These are phyloP conservation scores for Archips xylosteana DNA, from an alignment of 2,888 invertebrate genomes.

Conservation along the genomic window DNA sequence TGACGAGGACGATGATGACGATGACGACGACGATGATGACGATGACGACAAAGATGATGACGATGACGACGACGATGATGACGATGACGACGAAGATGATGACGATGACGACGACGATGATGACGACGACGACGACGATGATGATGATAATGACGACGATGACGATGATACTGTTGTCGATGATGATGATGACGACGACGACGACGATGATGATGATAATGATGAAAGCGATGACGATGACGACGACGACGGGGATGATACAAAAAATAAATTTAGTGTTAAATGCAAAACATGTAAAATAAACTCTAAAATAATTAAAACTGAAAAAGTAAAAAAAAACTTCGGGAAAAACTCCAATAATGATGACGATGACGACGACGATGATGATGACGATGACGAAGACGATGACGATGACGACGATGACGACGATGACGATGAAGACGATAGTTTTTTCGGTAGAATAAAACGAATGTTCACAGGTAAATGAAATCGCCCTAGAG, in stretches of 20 bases:
- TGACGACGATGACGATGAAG: slow-evolving; percentile 81
- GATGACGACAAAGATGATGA: slow-evolving; percentile 74
- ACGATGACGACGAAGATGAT: slow-evolving; percentile 77
- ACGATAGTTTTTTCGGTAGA: slow-evolving; percentile 80
- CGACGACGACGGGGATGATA: slow-evolving; percentile 53
- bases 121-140: slow-evolving; percentile 56
- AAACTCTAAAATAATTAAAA: neutral
- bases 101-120: slow-evolving; percentile 71
- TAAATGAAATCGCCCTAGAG: slow-evolving; percentile 70
- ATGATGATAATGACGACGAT: slow-evolving; percentile 71
- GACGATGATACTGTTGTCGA: slow-evolving; percentile 79
- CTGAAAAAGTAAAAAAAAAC: slow-evolving; percentile 60
- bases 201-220: slow-evolving; percentile 58
- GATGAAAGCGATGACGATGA: too few relatives aligned
- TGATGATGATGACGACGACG: slow-evolving; percentile 64
- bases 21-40: slow-evolving; percentile 65
- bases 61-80: slow-evolving; percentile 70
- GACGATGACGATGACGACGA: slow-evolving; percentile 78
- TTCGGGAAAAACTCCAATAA: slow-evolving; percentile 51
- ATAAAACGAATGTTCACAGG: slow-evolving; percentile 83
- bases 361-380: slow-evolving; percentile 49
- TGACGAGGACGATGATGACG: slow-evolving; percentile 53
- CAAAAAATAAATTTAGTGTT: neutral
- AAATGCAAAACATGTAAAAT: slow-evolving; percentile 56
- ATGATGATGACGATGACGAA: slow-evolving; percentile 62